These are phyloP conservation scores for Pedionomus torquatus DNA, from an alignment of 2,113 vertebrate genomes.

Conservation along the genomic window DNA sequence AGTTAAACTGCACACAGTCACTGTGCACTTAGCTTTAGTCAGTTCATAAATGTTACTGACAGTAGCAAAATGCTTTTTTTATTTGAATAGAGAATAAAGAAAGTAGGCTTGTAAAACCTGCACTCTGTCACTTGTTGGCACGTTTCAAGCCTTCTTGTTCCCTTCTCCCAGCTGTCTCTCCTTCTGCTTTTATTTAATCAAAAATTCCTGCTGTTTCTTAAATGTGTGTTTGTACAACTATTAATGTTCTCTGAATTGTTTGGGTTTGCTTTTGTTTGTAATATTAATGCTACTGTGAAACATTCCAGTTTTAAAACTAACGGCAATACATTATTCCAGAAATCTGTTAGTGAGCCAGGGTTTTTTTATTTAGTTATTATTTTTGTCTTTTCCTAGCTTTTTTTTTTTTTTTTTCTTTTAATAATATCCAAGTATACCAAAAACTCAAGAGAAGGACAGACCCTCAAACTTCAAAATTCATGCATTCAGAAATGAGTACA, in stretches of 20 bases:
- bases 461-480: background rate
- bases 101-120: conserved; percentile 23
- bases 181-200: conserved; percentile 9
- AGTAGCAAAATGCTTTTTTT: background rate
- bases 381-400: background rate
- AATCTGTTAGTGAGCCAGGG: background rate
- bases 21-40: background rate
- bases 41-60: background rate
- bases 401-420: background rate
- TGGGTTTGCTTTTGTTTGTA: conserved; percentile 11
- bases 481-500: background rate
- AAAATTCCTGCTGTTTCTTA: conserved; percentile 9
- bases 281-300: background rate
- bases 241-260: conserved; percentile 21
- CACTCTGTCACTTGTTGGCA: background rate
- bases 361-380: background rate
- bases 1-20: background rate
- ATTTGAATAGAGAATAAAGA: conserved; percentile 33
- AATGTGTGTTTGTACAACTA: background rate
- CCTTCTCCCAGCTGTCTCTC: background rate
- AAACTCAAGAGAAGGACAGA: background rate
- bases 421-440: background rate
- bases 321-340: background rate
- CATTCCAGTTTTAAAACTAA: conserved; percentile 1
- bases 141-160: background rate